A percentile compares a stretch with the other conserved stretches of the same genome.
Evolutionary conservation across 2,113 vertebrate species (phyloP).

Genomic region (Oreotrochilus melanogaster): DNA sequence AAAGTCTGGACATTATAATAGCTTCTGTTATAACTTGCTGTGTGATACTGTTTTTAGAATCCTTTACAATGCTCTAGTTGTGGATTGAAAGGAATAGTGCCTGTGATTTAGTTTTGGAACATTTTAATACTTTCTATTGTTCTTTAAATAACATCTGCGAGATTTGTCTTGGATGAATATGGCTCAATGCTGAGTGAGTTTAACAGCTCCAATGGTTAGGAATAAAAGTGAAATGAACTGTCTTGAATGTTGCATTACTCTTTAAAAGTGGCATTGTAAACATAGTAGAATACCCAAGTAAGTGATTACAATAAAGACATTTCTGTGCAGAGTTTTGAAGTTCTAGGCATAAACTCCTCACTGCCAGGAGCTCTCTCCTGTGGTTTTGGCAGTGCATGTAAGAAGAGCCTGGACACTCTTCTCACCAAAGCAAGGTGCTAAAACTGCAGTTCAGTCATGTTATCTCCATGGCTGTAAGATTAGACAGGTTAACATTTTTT

Average conservation of each 20-base stretch:
- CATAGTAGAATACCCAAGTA: not conserved
- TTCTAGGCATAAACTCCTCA: not conserved
- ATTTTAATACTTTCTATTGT: conserved; percentile 35
- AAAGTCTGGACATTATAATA: not conserved
- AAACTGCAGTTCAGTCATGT: not conserved
- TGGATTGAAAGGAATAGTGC: not conserved
- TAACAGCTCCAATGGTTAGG: conserved; percentile 40
- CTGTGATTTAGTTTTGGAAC: not conserved
- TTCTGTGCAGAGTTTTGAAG: conserved; percentile 34
- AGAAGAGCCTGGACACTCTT: not conserved
- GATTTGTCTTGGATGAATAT: conserved; percentile 13
- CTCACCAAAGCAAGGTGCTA: not conserved
- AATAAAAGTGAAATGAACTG: conserved; percentile 41
- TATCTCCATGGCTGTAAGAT: not conserved
- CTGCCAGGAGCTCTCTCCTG: not conserved
- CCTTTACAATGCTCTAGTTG: conserved; percentile 45
- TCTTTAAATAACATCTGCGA: conserved; percentile 29
- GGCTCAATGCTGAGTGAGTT: conserved; percentile 34
- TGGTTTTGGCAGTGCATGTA: not conserved
- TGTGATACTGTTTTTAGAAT: not conserved
- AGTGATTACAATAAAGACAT: not conserved
- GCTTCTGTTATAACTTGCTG: not conserved
- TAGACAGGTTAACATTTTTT: not conserved
- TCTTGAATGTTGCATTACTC: conserved; percentile 30
- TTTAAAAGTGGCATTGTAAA: conserved; percentile 48